Evolutionary conservation across 2,113 vertebrate species (phyloP).

Genomic region (Vulpes vulpes): DNA sequence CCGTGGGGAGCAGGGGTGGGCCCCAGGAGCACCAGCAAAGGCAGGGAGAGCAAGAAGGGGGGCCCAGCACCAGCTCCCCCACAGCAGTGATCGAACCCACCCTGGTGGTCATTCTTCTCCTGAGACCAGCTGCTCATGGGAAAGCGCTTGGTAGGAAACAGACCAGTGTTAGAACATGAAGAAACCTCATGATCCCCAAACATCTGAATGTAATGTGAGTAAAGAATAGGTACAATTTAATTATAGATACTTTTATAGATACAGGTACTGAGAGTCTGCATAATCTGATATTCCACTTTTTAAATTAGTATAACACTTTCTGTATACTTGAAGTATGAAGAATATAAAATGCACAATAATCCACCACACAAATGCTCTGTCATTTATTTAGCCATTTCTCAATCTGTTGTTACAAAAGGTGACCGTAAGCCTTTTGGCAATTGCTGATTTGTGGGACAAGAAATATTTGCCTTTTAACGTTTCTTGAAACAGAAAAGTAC

Average conservation of each 20-base stretch:
- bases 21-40: fast-evolving
- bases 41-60: too few species aligned
- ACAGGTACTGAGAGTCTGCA: neutral
- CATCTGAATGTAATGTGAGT: neutral
- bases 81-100: fast-evolving
- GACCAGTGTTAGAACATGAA: neutral
- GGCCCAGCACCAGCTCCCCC: neutral
- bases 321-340: neutral
- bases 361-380: neutral
- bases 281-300: neutral
- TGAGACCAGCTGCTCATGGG: fast-evolving
- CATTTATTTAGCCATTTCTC: neutral
- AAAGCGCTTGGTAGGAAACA: too few species aligned
- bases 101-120: fast-evolving
- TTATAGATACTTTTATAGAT: neutral
- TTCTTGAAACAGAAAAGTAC: neutral
- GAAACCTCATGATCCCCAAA: neutral
- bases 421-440: neutral
- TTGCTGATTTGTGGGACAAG: neutral
- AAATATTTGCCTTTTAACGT: neutral
- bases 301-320: neutral
- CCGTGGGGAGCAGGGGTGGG: neutral
- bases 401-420: neutral
- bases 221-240: neutral
- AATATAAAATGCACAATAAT: neutral